Base-by-base conservation (phyloP, 2,888 invertebrate genomes). In the Cataglyphis altisquamis region DNA sequence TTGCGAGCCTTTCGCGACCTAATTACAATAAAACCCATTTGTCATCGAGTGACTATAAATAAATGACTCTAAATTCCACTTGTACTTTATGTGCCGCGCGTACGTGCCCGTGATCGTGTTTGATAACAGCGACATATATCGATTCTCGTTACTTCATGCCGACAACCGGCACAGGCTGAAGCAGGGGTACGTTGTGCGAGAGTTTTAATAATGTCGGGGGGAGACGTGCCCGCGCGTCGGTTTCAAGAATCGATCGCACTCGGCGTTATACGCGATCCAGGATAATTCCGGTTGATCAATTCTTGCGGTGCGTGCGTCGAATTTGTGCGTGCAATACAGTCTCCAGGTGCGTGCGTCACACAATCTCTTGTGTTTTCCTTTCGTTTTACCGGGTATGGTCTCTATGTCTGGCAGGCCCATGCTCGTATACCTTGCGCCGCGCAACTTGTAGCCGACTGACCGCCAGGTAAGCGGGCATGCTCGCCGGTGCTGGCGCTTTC, bases 331-430 rank as follows among this genome's bases (percentile, higher is more conserved):
- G 86, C 29, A n/a, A 64, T 18, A 39, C 6, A 21, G 15, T 39
- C 36, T 25, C 0, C 9, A 15, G 21, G 32, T 78, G 15, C 41
- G 86, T 84, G 85, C 36, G 3, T 45, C 60, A 29, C 32, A 29
- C 29, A 25, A 39, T 36, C 6, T 39, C 25, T 21, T 10, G 5
- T 6, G 4, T 18, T 36, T 39, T n/a, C 1, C 10, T 57, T 60
- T 73, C 57, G 10, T 48, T 90, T 93, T 93, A 93, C 93, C 93
- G 84, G 93, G 93, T 92, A 93, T 93, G 82, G 92, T 92, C 85
- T 93, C 93, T 86, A 93, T 92, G 86, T 93, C 93, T 80, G 93
- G 91, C 85, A 93, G 91, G 82, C 93, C 93, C 93, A 93, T 93
- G 90, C 90, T 93, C 89, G 62, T 32, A 21, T 90, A 91, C 91